Percentiles rank a stretch among this genome's conserved stretches.
Evolutionary conservation across 2,888 invertebrate species (phyloP).

Genomic region (Rugalucina vietnamica): DNA sequence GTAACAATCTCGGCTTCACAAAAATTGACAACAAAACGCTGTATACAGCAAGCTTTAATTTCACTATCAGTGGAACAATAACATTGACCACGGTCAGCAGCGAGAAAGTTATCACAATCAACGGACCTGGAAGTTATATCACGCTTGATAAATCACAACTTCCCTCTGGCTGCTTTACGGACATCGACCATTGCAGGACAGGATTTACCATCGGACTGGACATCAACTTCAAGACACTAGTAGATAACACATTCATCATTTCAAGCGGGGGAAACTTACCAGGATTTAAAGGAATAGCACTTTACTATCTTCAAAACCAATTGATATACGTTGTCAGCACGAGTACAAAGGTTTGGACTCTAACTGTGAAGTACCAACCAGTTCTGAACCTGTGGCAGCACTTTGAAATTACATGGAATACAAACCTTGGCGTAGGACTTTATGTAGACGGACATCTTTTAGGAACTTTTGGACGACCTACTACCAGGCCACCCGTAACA

Average conservation of each 20-base stretch:
- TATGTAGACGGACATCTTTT: conserved; percentile 60
- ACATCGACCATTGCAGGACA: conserved; percentile 50
- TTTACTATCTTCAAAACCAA: conserved; percentile 56
- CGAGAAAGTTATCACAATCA: conserved; percentile 27
- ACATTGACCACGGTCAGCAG: conserved; percentile 1
- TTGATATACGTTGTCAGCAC: conserved; percentile 67
- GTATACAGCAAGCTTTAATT: neutral
- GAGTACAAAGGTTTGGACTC: conserved; percentile 60
- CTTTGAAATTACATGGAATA: conserved; percentile 70
- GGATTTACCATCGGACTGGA: conserved; percentile 65
- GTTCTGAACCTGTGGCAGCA: conserved; percentile 67
- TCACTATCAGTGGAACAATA: neutral
- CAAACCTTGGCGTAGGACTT: conserved; percentile 63
- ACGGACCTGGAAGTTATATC: neutral
- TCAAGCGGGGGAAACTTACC: conserved; percentile 65
- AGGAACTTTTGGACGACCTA: conserved; percentile 57
- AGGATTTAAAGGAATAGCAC: conserved; percentile 60
- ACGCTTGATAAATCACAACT: neutral
- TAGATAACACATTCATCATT: conserved; percentile 62
- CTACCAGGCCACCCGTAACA: conserved; percentile 22
- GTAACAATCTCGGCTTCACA: conserved; percentile 16
- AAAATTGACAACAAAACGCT: neutral
- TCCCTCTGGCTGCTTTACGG: neutral
- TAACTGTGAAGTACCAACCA: conserved; percentile 50
- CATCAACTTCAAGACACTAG: conserved; percentile 53